Evolutionary conservation across 2,797 vertebrate genomes (phyloP).

Genomic region (Amblyopsis hoosieri): DNA sequence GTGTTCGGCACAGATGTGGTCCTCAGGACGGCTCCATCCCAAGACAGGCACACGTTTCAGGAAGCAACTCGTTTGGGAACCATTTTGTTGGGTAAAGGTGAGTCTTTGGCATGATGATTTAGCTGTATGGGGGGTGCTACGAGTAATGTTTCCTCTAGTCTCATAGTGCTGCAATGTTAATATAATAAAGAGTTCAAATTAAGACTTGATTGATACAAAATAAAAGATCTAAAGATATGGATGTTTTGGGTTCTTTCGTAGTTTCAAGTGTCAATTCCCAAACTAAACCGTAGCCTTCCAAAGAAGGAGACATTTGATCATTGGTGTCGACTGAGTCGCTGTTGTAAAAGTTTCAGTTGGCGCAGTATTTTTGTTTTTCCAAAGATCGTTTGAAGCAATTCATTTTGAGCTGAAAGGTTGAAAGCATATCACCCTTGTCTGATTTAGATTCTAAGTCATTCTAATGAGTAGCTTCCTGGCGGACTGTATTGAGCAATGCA

Average conservation of each 20-base stretch:
- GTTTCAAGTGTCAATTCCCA: conserved; percentile 40
- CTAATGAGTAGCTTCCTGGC: conserved; percentile 72
- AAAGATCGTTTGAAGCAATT: conserved; percentile 56
- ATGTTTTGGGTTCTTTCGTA: conserved; percentile 10
- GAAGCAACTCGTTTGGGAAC: conserved; percentile 62
- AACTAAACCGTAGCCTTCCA: conserved; percentile 30
- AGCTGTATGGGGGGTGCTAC: conserved; percentile 81
- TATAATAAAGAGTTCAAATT: conserved; percentile 32
- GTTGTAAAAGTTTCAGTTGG: conserved; percentile 24
- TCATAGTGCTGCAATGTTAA: conserved; percentile 6
- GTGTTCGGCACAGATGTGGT: conserved; percentile 7
- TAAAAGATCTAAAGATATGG: conserved; percentile 16
- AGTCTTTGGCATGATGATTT: conserved; percentile 95
- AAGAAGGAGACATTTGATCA: conserved; percentile 41
- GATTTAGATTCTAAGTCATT: conserved; percentile 66
- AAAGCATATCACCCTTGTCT: conserved; percentile 56
- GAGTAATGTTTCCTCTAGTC: conserved; percentile 15
- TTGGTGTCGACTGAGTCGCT: conserved; percentile 17
- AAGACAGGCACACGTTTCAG: conserved; percentile 72
- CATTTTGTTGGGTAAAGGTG: conserved; percentile 46
- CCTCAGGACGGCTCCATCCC: conserved; percentile 38
- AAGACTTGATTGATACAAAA: conserved; percentile 29
- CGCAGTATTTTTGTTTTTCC: conserved; percentile 29
- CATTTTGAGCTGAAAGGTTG: conserved; percentile 47
- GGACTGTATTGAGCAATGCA: conserved; percentile 81